Conservation (phyloP, 1,140 invertebrate species). For the Meloidogyne hapla region DNA sequence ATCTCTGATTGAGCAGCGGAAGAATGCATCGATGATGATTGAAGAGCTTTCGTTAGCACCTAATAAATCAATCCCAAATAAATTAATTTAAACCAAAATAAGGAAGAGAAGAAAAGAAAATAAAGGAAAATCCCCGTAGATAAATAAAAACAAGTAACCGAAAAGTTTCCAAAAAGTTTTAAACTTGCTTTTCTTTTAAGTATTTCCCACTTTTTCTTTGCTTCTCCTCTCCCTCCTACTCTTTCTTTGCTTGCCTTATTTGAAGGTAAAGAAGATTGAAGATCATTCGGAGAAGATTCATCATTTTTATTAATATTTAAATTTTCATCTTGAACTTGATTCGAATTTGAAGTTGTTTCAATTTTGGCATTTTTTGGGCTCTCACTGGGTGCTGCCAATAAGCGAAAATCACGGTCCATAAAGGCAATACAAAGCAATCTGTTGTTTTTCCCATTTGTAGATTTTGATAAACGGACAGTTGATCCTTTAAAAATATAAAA, state of each 20-base stretch:
- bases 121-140: not conserved
- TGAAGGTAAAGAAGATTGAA: not conserved
- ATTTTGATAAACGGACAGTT: slow-evolving; percentile 51
- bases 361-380: slow-evolving; percentile 45
- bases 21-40: slow-evolving; percentile 49
- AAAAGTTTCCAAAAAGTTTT: not conserved
- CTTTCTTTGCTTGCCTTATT: not conserved
- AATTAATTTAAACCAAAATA: not conserved
- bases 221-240: not conserved
- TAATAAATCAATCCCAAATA: not conserved
- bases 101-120: not conserved
- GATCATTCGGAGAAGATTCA: not conserved
- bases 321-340: not conserved
- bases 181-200: not conserved
- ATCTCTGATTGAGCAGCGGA: not conserved
- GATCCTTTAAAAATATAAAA: slow-evolving; percentile 50
- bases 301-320: not conserved
- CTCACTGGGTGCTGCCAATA: slow-evolving; percentile 50
- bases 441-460: not conserved
- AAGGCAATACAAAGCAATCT: slow-evolving; percentile 48
- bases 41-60: slow-evolving; percentile 56
- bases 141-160: not conserved
- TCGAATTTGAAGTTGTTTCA: not conserved
- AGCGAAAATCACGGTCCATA: slow-evolving; percentile 55
- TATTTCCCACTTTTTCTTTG: not conserved